Conservation (phyloP, 2,797 vertebrate species). For the Hypotaenidia philippensis region DNA sequence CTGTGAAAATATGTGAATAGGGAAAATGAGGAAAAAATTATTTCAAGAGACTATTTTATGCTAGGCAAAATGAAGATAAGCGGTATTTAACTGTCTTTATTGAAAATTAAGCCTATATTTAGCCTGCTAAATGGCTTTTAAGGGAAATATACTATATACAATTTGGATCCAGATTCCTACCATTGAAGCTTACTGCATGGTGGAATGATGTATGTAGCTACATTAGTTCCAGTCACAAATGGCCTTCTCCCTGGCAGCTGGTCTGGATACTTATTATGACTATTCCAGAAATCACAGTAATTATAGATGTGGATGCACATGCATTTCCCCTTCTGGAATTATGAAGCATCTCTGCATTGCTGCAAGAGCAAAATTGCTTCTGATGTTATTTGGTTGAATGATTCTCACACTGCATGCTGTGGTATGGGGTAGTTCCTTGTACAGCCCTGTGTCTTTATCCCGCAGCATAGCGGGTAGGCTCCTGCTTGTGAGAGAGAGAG, state of each 20-base stretch:
- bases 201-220: neutral
- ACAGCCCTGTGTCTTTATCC: neutral
- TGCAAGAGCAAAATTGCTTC: neutral
- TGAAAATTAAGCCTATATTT: constrained; percentile 13
- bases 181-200: neutral
- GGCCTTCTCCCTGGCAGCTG: neutral
- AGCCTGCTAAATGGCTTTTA: neutral
- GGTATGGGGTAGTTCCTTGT: neutral
- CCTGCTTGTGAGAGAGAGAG: neutral
- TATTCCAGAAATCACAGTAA: neutral
- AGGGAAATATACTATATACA: neutral
- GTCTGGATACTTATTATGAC: neutral
- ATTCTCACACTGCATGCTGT: neutral
- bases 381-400: neutral
- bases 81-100: neutral
- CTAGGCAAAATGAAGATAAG: neutral
- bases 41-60: neutral
- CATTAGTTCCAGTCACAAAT: neutral
- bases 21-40: neutral
- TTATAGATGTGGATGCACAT: neutral
- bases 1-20: neutral
- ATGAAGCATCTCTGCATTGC: neutral
- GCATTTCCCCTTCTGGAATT: neutral
- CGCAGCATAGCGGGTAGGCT: neutral
- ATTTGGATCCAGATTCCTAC: neutral